phyloP scores from a whole-genome alignment of 1,140 invertebrate genomes.

The Aphelinus atriplicis region DNA sequence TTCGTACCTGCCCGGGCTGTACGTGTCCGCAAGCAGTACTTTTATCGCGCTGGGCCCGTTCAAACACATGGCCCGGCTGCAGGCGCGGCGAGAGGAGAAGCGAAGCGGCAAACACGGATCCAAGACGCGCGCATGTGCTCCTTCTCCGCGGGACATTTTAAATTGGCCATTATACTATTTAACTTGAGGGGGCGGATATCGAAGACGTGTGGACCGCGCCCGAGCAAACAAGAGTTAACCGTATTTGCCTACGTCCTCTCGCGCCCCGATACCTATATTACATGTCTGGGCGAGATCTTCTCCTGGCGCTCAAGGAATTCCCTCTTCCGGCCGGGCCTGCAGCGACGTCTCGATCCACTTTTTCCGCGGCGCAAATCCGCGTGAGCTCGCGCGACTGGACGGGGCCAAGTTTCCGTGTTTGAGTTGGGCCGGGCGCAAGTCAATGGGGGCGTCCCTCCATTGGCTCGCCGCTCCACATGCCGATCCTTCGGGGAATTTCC shows the following conservation, averaged over 20 bases:
- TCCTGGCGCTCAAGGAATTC: too few species aligned
- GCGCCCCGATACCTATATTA: not conserved
- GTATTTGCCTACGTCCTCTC: constrained; percentile 56
- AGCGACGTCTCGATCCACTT: too few species aligned
- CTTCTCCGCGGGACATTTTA: constrained; percentile 58
- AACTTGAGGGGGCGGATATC: constrained; percentile 59
- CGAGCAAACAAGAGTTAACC: constrained; percentile 59
- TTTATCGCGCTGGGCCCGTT: constrained; percentile 21
- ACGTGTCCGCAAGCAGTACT: constrained; percentile 1
- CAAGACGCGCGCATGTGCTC: constrained; percentile 14
- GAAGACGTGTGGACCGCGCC: constrained; percentile 39
- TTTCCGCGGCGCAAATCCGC: too few species aligned
- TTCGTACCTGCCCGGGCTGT: not conserved
- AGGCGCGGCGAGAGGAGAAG: not conserved
- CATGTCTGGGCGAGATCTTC: too few species aligned
- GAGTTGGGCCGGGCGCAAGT: constrained; percentile 39
- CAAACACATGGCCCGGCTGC: not conserved
- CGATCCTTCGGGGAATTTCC: constrained; percentile 46
- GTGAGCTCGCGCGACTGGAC: constrained; percentile 21
- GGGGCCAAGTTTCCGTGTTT: constrained; percentile 34
- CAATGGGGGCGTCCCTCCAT: constrained; percentile 45
- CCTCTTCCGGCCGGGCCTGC: too few species aligned
- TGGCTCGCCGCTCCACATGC: constrained; percentile 39
- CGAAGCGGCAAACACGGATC: constrained; percentile 18
- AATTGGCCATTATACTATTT: constrained; percentile 68